Evolutionary conservation across 30 jellyfish, hydroid and myxozoan genomes (phyloP), one percentile per base, ranked within the genome.

Genomic region (Aurelia aurita complex sp. Pacific): DNA sequence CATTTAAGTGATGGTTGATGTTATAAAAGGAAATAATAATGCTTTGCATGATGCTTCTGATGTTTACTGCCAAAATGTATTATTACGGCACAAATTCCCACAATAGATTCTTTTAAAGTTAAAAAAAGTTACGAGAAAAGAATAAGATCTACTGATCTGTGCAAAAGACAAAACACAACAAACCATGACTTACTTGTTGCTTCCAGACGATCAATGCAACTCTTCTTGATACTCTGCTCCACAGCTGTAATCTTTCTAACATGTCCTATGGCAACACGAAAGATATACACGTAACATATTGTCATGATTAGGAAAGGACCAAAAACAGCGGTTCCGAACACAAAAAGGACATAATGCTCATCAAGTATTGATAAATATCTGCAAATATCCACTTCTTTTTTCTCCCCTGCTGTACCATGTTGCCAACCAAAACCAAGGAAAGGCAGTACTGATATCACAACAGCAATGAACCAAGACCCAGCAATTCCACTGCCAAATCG

Each of bases 401-500:
- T 18, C 4, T 42, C 46, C 10, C 55, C 60, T 33, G 55, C 42
- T 2, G n/a, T 17, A 23, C 55, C 57, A 0, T 15, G 29, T 5
- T 60, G 64, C 93, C 93, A 76, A 17, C 95, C 95, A 40, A 66
- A 86, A 13, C 89, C 95, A 35, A 79, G 13, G 32, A 75, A 76
- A 5, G 95, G 95, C 5, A 86, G 77, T 11, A 86, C 1, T 2
- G 95, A 67, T 68, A 86, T 76, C 4, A 67, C 1, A 15, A 77
- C 55, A 5, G 95, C 76, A 16, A 70, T n/a, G 15, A 86, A 9
- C 95, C 95, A 86, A 17, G 89, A 76, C 17, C 65, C 68, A 3
- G 42, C 54, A 64, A 86, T 86, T 29, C 71, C 80, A 17, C 55
- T 50, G 34, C 50, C 50, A 7, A 86, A 57, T 23, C 59, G 67